Percentiles rank a stretch among this genome's conserved stretches.
Conservation (phyloP, 2,888 invertebrate genomes). For the Eucera pruinosa region DNA sequence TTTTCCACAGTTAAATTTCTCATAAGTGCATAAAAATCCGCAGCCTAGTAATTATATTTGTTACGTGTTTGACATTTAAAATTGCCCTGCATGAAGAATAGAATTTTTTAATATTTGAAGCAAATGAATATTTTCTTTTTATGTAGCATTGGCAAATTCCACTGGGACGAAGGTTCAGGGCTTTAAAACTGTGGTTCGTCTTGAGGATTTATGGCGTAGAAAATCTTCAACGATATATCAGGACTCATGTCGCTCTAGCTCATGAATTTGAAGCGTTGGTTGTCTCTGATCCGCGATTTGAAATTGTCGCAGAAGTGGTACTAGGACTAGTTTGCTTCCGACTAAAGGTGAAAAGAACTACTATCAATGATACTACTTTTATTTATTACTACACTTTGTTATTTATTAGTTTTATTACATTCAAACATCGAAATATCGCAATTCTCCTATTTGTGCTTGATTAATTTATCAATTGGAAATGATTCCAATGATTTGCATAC, state of each 20-base stretch:
- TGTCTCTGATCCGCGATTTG: slow-evolving; percentile 92
- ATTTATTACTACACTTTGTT: too few species aligned
- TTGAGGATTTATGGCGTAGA: slow-evolving; percentile 94
- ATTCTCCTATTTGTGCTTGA: too few species aligned
- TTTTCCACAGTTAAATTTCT: too few species aligned
- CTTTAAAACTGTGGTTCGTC: slow-evolving; percentile 98
- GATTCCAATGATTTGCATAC: too few species aligned
- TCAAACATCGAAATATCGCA: too few species aligned
- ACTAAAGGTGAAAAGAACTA: slow-evolving; percentile 89
- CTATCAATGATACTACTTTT: too few species aligned
- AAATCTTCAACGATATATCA: slow-evolving; percentile 93
- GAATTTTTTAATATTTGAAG: neutral
- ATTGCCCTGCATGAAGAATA: too few species aligned
- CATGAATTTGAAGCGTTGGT: slow-evolving; percentile 94
- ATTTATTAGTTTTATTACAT: neutral
- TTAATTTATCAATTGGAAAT: too few species aligned
- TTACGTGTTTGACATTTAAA: too few species aligned
- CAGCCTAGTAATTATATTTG: too few species aligned
- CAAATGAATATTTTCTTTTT: neutral
- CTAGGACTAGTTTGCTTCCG: slow-evolving; percentile 99
- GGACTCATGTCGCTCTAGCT: slow-evolving; percentile 94
- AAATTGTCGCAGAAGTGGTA: slow-evolving; percentile 94
- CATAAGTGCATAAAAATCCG: too few species aligned
- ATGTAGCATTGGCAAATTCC: slow-evolving; percentile 97
- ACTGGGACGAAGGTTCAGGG: slow-evolving; percentile 95